Evolutionary conservation across 2,113 vertebrate species (phyloP), one percentile per base, ranked within the genome.

Genomic region (Picathartes gymnocephalus): DNA sequence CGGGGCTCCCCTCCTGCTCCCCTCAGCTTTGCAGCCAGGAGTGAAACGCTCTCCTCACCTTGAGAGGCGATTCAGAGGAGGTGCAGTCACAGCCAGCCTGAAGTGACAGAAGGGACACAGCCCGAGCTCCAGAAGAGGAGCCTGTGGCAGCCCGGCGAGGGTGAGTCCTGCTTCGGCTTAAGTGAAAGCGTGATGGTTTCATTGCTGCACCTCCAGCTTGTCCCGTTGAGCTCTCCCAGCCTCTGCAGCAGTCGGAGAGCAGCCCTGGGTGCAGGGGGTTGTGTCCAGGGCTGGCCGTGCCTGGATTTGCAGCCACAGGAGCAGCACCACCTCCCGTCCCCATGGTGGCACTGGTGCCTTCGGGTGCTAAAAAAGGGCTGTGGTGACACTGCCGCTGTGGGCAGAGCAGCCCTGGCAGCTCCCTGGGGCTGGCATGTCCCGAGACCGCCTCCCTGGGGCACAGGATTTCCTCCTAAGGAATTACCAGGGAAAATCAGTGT

Each of bases 381-480:
- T 13, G 45, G 33, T 50, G 79, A 9, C 79, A 31, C 22, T 54
- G 70, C 31, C 48, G 30, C 23, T 2, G 2, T 27, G 66, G 85
- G 76, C 88, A 80, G 47, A 51, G 53, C 40, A 35, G 2, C 71
- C 70, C 39, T 56, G 51, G 70, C 39, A 42, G 71, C 50, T 47
- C 30, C 42, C 56, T n/a, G 33, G 25, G 44, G 53, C 42, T 58
- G 60, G 54, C 30, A 4, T 72, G 58, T 40, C 35, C 56, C 6
- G 10, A 48, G 47, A 2, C 39, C 58, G 40, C 20, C 1, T 2
- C 19, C 11, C 0, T n/a, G 15, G 62, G 50, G 25, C 37, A 1
- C 28, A 11, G 57, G 7, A 30, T 24, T 69, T 30, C 24, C 20
- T 86, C 35, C 33, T 10, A 6, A 35, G 35, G 27, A 44, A 25